Evolutionary conservation across 2,888 invertebrate genomes (phyloP).

Genomic region (Cataglyphis livida): DNA sequence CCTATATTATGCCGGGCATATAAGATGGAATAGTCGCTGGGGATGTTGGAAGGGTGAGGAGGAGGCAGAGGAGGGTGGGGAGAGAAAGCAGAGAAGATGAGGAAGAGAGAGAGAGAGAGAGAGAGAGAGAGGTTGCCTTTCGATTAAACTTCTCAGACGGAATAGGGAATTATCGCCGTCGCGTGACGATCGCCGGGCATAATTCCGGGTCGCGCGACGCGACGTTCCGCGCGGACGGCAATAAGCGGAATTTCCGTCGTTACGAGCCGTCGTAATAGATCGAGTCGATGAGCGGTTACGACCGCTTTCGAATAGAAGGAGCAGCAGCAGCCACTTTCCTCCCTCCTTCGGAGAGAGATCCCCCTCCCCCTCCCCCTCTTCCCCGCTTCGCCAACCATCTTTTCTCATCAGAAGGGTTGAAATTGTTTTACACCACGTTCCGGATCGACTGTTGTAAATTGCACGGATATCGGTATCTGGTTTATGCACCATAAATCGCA

Average conservation of each 20-base stretch:
- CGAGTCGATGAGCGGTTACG: slow-evolving; percentile 64
- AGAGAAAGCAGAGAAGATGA: neutral
- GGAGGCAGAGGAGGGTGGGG: neutral
- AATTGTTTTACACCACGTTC: slow-evolving; percentile 29
- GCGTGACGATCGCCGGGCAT: slow-evolving; percentile 73
- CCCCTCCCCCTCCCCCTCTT: neutral
- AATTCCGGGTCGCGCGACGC: slow-evolving; percentile 66
- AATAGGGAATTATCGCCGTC: slow-evolving; percentile 73
- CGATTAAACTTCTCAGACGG: slow-evolving; percentile 79
- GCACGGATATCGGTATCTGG: slow-evolving; percentile 29
- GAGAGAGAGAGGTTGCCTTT: slow-evolving; percentile 60
- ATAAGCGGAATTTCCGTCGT: slow-evolving; percentile 64
- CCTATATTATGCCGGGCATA: slow-evolving; percentile 26
- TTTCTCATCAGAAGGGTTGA: slow-evolving; percentile 20
- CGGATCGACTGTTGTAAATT: slow-evolving; percentile 43
- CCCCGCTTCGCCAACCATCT: neutral
- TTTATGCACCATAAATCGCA: slow-evolving; percentile 35
- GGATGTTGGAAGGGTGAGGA: neutral
- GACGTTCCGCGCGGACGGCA: slow-evolving; percentile 28
- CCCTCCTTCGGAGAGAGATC: too few relatives aligned
- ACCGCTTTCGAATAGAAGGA: slow-evolving; percentile 50
- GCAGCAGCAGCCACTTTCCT: neutral
- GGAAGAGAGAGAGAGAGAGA: slow-evolving; percentile 16
- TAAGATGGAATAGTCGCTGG: slow-evolving; percentile 37
- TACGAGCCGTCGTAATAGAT: slow-evolving; percentile 65